phyloP scores from a whole-genome alignment of 2,113 vertebrate species.

The Condylura cristata region DNA sequence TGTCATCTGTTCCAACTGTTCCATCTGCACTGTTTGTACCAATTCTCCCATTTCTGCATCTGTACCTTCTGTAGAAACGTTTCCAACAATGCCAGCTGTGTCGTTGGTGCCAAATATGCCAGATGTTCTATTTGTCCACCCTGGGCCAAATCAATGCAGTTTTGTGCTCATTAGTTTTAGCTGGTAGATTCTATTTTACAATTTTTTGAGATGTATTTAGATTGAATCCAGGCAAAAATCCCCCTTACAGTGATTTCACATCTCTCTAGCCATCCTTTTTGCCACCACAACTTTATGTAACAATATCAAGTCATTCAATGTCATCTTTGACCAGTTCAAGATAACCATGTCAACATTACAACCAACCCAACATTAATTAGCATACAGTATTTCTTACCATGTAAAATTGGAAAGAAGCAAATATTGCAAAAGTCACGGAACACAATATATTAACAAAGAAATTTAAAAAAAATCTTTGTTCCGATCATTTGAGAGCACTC shows the following conservation, averaged over 20 bases:
- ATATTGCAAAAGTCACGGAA: constrained; percentile 70
- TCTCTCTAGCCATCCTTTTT: constrained; percentile 72
- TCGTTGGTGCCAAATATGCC: constrained; percentile 97
- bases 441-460: constrained; percentile 72
- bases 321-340: constrained; percentile 48
- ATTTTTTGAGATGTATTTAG: constrained; percentile 88
- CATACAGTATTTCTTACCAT: constrained; percentile 58
- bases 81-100: constrained; percentile 96
- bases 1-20: constrained; percentile 97
- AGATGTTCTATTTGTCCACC: constrained; percentile 99
- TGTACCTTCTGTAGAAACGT: constrained; percentile 97
- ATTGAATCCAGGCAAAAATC: constrained; percentile 86
- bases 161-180: constrained; percentile 97
- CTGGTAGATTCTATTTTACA: constrained; percentile 94
- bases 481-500: constrained; percentile 61
- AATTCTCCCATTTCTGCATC: constrained; percentile 98
- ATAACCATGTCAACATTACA: no score
- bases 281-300: constrained; percentile 80
- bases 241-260: constrained; percentile 78
- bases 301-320: background rate
- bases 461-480: constrained; percentile 73
- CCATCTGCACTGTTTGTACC: constrained; percentile 98
- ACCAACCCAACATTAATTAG: constrained; percentile 51
- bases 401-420: constrained; percentile 66
- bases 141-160: constrained; percentile 96